Percentiles rank a stretch among this genome's conserved stretches.
Evolutionary conservation across 2,113 vertebrate species (phyloP).

Genomic region (Ascaphus truei): DNA sequence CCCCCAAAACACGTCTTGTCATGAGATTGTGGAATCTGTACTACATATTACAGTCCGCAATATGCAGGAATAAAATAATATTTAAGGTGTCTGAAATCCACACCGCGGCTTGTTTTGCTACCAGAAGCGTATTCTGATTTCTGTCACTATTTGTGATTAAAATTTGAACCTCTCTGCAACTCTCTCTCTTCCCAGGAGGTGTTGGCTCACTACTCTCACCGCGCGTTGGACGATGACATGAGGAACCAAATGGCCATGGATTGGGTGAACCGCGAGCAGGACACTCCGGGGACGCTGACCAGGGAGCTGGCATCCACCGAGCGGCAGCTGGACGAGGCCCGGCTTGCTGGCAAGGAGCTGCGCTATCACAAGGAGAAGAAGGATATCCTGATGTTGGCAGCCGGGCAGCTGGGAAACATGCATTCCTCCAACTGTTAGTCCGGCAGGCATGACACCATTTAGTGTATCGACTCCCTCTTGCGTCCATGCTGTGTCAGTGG

Average conservation of each 20-base stretch:
- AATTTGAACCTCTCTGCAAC: too few species aligned
- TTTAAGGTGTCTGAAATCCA: too few species aligned
- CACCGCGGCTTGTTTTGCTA: too few species aligned
- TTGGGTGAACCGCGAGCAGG: constrained; percentile 94
- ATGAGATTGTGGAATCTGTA: too few species aligned
- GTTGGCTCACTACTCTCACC: constrained; percentile 94
- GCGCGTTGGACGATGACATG: constrained; percentile 93
- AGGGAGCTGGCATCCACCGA: constrained; percentile 84
- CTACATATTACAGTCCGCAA: too few species aligned
- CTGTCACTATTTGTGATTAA: too few species aligned
- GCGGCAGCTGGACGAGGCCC: constrained; percentile 86
- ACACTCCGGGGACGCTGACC: constrained; percentile 69
- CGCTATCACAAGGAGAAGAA: constrained; percentile 97
- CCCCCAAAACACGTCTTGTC: too few species aligned
- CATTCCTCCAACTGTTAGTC: constrained; percentile 71
- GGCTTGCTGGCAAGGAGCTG: constrained; percentile 89
- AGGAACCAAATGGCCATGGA: constrained; percentile 92
- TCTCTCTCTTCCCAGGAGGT: constrained; percentile 81
- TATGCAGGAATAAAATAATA: too few species aligned
- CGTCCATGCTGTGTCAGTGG: not conserved
- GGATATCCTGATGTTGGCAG: constrained; percentile 89
- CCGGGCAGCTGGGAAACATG: constrained; percentile 80
- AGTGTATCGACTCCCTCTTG: not conserved
- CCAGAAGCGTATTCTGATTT: too few species aligned
- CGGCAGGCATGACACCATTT: rapidly evolving